These are phyloP conservation scores for Drosophila baimaii DNA, from an alignment of 1,140 invertebrate species.

Conservation along the genomic window DNA sequence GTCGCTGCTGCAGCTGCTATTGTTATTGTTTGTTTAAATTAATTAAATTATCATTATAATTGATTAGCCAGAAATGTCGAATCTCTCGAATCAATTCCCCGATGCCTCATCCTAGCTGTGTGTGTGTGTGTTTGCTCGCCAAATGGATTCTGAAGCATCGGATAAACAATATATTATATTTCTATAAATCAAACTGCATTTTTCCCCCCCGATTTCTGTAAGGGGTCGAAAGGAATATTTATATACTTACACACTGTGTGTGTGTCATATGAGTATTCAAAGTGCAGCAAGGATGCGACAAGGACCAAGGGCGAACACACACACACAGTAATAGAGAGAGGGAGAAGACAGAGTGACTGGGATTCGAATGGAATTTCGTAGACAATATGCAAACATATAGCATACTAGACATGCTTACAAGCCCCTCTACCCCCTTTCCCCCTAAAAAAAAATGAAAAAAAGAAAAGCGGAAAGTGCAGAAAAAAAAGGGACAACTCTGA, in stretches of 20 bases:
- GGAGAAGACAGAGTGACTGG: constrained; percentile 45
- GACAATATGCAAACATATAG: constrained; percentile 80
- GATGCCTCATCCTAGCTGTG: not conserved
- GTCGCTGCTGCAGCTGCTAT: constrained; percentile 2
- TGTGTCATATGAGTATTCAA: constrained; percentile 34
- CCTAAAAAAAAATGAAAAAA: not conserved
- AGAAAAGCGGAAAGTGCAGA: not conserved
- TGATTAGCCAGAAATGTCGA: constrained; percentile 55
- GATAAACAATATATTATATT: constrained; percentile 50
- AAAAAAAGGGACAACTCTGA: constrained; percentile 1
- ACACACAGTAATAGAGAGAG: not conserved
- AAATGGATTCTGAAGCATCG: constrained; percentile 45
- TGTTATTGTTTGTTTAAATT: constrained; percentile 60
- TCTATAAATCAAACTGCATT: constrained; percentile 47
- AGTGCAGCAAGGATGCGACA: constrained; percentile 35
- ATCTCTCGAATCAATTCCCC: constrained; percentile 3
- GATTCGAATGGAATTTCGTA: constrained; percentile 75
- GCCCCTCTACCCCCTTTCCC: not conserved
- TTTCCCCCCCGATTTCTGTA: not conserved
- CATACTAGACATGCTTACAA: constrained; percentile 62
- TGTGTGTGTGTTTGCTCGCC: not conserved
- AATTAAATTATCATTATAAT: constrained; percentile 76
- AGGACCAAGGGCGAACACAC: constrained; percentile 23
- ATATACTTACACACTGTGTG: constrained; percentile 17
- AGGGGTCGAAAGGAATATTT: constrained; percentile 26